Base-by-base conservation (phyloP, 2,888 invertebrate genomes). In the Heterodera filipjevi region DNA sequence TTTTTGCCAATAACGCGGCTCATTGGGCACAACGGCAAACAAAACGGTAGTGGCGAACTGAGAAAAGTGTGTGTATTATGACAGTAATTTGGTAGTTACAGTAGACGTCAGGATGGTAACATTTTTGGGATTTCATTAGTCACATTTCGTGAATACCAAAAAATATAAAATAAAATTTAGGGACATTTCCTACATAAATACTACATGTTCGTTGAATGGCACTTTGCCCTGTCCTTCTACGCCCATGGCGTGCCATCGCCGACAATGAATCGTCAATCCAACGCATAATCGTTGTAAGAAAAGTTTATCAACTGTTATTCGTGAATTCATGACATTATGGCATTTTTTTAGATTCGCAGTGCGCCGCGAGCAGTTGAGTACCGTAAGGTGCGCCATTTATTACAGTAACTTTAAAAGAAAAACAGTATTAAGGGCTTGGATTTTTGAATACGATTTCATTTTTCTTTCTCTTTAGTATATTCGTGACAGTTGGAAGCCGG, bases 401-500 rank as follows among this genome's bases (percentile, higher is more conserved):
- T 59, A 59, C n/a, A 22, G n/a, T 3, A 59, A n/a, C 8, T 49
- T 49, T 49, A 14, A 49, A 10, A 12, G 12, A 2, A 3, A 14
- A 19, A 49, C 16, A 14, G 49, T 49, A 49, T 16, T n/a, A n/a
- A 49, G 53, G 16, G 6, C 6, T 53, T n/a, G 53, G 6, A 6
- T 19, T 53, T 6, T 14, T 53, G 19, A 19, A 53, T 53, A 19
- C 19, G 53, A 6, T 6, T 53, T 53, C 39, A 39, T 39, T 39
- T 39, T 6, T 6, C 39, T 39, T 39, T 39, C 12, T 39, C 6
- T 39, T 39, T 39, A 59, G 22, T 79, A 66, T 74, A 87, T 88
- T 27, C 77, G 88, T 64, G 79, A 81, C 32, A 87, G 87, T 16
- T 88, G 88, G 88, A 89, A 87, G 74, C 66, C 74, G 30, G 27